These are phyloP conservation scores for Notarius lentiginosus DNA, from an alignment of 2,113 vertebrate species.

Conservation along the genomic window DNA sequence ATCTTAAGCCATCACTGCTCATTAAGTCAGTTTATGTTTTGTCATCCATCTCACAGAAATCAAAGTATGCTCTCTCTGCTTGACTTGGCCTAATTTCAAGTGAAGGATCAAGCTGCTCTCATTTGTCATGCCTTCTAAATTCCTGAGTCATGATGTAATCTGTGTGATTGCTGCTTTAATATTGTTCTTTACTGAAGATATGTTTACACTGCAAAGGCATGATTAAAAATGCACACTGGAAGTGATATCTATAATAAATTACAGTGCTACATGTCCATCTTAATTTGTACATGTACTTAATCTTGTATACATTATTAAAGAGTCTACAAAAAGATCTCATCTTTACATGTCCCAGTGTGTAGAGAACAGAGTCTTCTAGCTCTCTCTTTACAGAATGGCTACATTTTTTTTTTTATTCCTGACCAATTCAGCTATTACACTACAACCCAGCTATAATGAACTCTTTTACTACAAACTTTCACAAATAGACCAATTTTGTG, in stretches of 20 bases:
- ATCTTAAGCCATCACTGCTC: not conserved
- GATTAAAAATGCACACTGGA: not conserved
- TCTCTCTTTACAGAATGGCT: not conserved
- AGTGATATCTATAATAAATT: not conserved
- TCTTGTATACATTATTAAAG: not conserved
- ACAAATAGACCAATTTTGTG: too few species aligned
- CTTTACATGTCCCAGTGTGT: not conserved
- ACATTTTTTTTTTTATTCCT: too few species aligned
- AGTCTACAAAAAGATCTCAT: not conserved
- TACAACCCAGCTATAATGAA: too few species aligned
- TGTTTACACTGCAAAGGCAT: not conserved
- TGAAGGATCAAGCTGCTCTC: conserved; percentile 7
- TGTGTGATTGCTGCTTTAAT: not conserved
- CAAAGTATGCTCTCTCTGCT: not conserved
- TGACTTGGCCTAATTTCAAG: not conserved
- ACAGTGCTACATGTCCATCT: not conserved
- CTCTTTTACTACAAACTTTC: too few species aligned
- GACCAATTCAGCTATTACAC: not conserved
- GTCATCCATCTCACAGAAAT: not conserved
- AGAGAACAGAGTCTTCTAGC: not conserved
- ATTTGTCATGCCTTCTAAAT: conserved; percentile 2
- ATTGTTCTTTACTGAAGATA: not conserved
- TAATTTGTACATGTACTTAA: not conserved
- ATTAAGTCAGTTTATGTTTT: conserved; percentile 4
- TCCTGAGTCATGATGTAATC: conserved; percentile 7